phyloP scores from a whole-genome alignment of 2,888 invertebrate species.

The Torymus aiolomorphi region DNA sequence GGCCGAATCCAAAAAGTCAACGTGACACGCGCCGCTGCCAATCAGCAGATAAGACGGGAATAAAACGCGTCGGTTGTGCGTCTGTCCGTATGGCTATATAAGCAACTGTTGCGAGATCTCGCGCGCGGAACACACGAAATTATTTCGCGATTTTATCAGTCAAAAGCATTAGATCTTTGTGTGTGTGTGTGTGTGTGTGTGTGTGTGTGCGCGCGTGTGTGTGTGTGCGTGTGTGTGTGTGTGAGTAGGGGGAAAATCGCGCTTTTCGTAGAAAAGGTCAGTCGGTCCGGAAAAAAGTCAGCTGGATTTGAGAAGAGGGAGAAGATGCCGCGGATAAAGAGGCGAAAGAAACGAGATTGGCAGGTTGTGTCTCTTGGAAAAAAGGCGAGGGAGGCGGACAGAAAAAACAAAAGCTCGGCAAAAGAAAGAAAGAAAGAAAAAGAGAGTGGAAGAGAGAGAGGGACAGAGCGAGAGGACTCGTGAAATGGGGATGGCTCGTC shows the following conservation, averaged over 20 bases:
- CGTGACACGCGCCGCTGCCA: slow-evolving; percentile 14
- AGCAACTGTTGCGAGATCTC: too few species aligned
- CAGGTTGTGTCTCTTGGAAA: slow-evolving; percentile 25
- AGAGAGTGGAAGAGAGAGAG: slow-evolving; percentile 15
- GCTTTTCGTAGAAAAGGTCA: too few species aligned
- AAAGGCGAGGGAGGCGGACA: not conserved
- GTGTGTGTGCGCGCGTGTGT: too few species aligned
- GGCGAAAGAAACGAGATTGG: slow-evolving; percentile 20
- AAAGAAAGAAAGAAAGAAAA: slow-evolving; percentile 13
- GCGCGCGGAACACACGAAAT: slow-evolving; percentile 18
- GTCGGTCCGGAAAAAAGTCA: slow-evolving; percentile 6
- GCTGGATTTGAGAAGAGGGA: slow-evolving; percentile 26
- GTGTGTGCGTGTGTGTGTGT: too few species aligned
- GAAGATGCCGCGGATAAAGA: slow-evolving; percentile 27
- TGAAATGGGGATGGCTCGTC: not conserved
- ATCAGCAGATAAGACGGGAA: slow-evolving; percentile 32
- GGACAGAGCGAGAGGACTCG: slow-evolving; percentile 13
- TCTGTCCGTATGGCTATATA: too few species aligned
- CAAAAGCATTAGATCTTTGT: too few species aligned
- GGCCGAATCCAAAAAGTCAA: slow-evolving; percentile 11
- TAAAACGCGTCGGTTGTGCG: not conserved
- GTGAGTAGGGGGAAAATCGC: too few species aligned
- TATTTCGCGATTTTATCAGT: slow-evolving; percentile 54
- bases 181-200: too few species aligned
- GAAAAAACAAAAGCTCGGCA: not conserved